phyloP scores from a whole-genome alignment of 1,140 invertebrate genomes.

The Achroia grisella region DNA sequence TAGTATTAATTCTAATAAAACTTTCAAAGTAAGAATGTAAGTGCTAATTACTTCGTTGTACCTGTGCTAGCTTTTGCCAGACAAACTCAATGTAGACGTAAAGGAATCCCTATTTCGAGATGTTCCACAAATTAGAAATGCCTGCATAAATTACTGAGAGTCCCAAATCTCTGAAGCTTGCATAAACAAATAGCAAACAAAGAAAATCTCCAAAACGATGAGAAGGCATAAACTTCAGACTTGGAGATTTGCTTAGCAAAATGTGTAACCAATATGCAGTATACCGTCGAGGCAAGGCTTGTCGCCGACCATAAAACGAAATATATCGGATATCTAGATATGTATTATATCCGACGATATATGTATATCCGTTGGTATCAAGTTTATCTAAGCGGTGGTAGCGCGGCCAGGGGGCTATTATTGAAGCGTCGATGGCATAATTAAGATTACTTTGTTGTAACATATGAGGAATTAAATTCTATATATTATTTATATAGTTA shows the following conservation, averaged over 20 bases:
- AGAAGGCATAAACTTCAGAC: constrained; percentile 19
- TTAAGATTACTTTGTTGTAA: too few species aligned
- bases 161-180: background rate
- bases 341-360: constrained; percentile 3
- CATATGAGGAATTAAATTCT: too few species aligned
- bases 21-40: too few species aligned
- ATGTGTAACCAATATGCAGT: constrained; percentile 45
- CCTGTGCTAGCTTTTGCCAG: too few species aligned
- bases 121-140: constrained; percentile 6
- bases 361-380: too few species aligned
- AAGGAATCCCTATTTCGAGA: background rate
- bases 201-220: constrained; percentile 8
- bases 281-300: constrained; percentile 17
- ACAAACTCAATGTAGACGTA: too few species aligned
- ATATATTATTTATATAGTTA: too few species aligned
- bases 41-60: too few species aligned
- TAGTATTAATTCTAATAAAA: too few species aligned
- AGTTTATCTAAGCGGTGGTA: too few species aligned
- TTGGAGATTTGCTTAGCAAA: constrained; percentile 38
- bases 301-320: constrained; percentile 19
- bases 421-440: too few species aligned
- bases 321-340: constrained; percentile 13
- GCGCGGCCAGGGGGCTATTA: background rate
- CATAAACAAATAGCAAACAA: constrained; percentile 3
- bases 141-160: constrained; percentile 2